phyloP scores from a whole-genome alignment of 2,113 vertebrate genomes.

The Rousettus leschenaultii region DNA sequence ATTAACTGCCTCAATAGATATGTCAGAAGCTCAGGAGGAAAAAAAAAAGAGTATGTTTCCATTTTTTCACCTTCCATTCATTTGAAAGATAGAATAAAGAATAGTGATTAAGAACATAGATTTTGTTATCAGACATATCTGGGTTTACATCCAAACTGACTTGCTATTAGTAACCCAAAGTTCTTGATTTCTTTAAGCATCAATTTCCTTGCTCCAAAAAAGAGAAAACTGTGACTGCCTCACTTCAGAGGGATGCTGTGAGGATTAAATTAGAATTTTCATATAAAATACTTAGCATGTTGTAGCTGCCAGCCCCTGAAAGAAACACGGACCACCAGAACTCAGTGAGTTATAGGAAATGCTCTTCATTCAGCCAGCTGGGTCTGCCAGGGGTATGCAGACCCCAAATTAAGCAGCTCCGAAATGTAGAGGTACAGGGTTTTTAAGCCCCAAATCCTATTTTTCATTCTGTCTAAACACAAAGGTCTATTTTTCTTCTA shows the following conservation, averaged over 20 bases:
- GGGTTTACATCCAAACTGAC: not conserved
- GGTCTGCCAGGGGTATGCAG: too few relatives aligned
- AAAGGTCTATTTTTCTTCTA: too few relatives aligned
- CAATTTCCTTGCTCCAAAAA: not conserved
- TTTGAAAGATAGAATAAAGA: not conserved
- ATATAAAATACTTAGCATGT: not conserved
- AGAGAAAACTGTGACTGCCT: not conserved
- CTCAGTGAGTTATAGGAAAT: too few relatives aligned
- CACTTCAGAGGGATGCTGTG: not conserved
- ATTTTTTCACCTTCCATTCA: not conserved
- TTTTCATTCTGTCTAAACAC: too few relatives aligned
- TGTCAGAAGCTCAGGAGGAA: too few relatives aligned
- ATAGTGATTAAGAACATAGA: not conserved
- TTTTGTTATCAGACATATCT: not conserved
- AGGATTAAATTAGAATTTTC: not conserved
- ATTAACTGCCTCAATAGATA: too few relatives aligned
- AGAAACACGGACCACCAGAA: too few relatives aligned
- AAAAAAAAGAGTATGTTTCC: not conserved
- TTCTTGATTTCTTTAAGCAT: not conserved
- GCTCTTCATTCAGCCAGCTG: too few relatives aligned
- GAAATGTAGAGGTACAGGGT: too few relatives aligned
- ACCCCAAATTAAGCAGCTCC: too few relatives aligned
- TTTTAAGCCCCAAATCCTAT: too few relatives aligned
- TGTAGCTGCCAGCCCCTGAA: too few relatives aligned
- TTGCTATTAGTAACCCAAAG: not conserved